phyloP scores from a whole-genome alignment of 1,140 invertebrate genomes.

The Pseudomyrmex cubaensis region DNA sequence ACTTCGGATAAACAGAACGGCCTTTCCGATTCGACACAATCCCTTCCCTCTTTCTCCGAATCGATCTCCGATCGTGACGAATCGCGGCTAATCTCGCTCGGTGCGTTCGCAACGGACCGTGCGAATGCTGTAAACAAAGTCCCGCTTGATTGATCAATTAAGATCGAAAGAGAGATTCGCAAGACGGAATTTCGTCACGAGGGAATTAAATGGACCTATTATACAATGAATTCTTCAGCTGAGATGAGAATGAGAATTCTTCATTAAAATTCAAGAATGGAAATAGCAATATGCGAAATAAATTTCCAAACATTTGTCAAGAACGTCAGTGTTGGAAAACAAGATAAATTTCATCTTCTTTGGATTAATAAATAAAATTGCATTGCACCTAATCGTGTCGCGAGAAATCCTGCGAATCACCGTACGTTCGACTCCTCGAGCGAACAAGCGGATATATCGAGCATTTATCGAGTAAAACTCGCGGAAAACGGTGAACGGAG shows the following conservation, averaged over 20 bases:
- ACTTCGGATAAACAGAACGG: slow-evolving; percentile 16
- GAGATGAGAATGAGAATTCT: too few species aligned
- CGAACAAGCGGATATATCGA: slow-evolving; percentile 2
- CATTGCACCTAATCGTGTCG: background rate
- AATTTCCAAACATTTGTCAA: background rate
- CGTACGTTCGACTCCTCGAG: slow-evolving; percentile 9
- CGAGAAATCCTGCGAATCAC: background rate
- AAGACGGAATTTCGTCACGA: background rate
- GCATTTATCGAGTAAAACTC: slow-evolving; percentile 16
- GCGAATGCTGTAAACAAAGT: slow-evolving; percentile 2
- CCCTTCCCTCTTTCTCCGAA: background rate
- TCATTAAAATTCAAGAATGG: background rate
- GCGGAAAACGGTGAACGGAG: slow-evolving; percentile 12
- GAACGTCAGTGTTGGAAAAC: background rate
- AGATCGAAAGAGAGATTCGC: background rate
- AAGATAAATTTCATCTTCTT: background rate
- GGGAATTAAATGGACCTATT: background rate
- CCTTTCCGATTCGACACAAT: slow-evolving; percentile 22
- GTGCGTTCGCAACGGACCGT: background rate
- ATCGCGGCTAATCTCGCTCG: slow-evolving; percentile 8
- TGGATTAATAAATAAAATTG: slow-evolving; percentile 1
- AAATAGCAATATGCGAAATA: background rate
- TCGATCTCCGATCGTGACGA: slow-evolving; percentile 26
- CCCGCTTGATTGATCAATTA: background rate
- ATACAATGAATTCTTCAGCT: too few species aligned